phyloP scores from a whole-genome alignment of 2,888 invertebrate genomes.

The Xestia sexstrigata region DNA sequence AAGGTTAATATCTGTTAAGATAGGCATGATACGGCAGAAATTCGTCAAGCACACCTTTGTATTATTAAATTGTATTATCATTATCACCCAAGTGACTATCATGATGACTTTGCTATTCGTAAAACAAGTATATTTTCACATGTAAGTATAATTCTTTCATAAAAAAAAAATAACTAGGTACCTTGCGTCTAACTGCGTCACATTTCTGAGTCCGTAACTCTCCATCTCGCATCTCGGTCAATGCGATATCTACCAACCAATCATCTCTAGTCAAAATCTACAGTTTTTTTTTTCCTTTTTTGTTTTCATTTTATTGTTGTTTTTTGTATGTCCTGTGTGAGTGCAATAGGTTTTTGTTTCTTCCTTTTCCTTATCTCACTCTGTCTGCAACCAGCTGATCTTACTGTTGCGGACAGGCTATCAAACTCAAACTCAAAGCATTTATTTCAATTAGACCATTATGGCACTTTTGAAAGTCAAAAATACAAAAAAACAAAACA shows the following conservation, averaged over 20 bases:
- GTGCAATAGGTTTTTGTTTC: neutral
- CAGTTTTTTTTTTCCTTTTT: too few species aligned
- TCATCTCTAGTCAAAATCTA: too few species aligned
- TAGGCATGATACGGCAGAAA: slow-evolving; percentile 24
- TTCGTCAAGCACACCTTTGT: neutral
- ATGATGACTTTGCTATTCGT: slow-evolving; percentile 30
- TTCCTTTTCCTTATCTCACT: neutral
- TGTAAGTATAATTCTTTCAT: neutral
- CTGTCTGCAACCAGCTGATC: neutral
- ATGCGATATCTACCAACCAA: too few species aligned
- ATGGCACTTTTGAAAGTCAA: too few species aligned
- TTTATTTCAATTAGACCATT: too few species aligned
- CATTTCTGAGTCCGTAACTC: neutral
- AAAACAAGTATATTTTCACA: neutral
- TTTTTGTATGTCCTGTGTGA: neutral
- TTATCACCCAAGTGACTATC: slow-evolving; percentile 9
- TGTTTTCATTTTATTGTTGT: neutral
- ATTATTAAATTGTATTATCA: slow-evolving; percentile 1
- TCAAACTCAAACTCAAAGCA: too few species aligned
- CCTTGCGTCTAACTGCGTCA: neutral
- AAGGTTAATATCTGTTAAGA: slow-evolving; percentile 20
- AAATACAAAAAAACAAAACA: too few species aligned
- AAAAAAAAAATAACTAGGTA: neutral
- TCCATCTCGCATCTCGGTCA: neutral
- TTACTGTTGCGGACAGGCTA: neutral